Evolutionary conservation across 2,113 vertebrate genomes (phyloP).

Genomic region (Hassar affinis): DNA sequence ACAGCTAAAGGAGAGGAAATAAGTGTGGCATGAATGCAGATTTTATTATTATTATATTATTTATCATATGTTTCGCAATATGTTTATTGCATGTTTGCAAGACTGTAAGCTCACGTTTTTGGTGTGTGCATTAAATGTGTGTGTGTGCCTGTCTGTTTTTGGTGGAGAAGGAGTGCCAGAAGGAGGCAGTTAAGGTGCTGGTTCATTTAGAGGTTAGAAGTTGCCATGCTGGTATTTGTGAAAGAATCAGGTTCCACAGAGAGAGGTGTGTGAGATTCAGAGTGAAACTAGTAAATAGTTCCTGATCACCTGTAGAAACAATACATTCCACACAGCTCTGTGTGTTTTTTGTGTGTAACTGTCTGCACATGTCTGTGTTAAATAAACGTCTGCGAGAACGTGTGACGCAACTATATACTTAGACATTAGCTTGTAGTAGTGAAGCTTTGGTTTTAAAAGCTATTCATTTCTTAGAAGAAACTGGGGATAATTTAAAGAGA

Average conservation of each 20-base stretch:
- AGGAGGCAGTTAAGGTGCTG: constrained; percentile 31
- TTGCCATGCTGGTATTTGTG: constrained; percentile 40
- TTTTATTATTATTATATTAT: too few relatives aligned
- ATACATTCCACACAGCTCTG: background rate
- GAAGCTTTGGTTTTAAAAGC: constrained; percentile 1
- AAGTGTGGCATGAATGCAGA: background rate
- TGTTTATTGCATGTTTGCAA: background rate
- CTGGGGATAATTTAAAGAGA: background rate
- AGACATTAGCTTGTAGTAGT: constrained; percentile 1
- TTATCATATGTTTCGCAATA: background rate
- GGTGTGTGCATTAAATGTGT: background rate
- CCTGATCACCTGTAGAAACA: background rate
- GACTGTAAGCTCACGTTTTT: background rate
- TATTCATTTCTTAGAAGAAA: background rate
- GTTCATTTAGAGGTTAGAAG: constrained; percentile 32
- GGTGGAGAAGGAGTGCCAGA: background rate
- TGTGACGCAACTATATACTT: background rate
- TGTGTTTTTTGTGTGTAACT: background rate
- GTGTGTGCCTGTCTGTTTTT: background rate
- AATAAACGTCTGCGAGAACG: background rate
- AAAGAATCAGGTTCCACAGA: constrained; percentile 35
- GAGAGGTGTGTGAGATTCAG: constrained; percentile 10
- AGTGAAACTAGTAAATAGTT: background rate
- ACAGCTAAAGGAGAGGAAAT: background rate
- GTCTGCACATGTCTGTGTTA: background rate